Percentiles rank a stretch among this genome's conserved stretches.
phyloP scores from a whole-genome alignment of 2,888 invertebrate species.

The Oasisia sp. region DNA sequence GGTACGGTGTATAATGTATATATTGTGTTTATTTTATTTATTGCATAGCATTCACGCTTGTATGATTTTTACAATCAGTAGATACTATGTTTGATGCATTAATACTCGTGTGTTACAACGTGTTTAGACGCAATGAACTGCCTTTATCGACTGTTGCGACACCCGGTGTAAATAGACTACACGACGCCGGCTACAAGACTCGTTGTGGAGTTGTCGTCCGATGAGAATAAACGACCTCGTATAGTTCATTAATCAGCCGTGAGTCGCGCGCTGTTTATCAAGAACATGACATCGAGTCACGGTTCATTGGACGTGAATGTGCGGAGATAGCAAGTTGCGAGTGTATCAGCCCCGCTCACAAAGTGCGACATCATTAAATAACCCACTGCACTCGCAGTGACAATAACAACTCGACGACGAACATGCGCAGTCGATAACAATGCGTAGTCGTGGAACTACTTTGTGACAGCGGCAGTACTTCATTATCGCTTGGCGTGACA shows the following conservation, averaged over 20 bases:
- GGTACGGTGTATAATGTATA: too few relatives aligned
- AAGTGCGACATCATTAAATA: slow-evolving; percentile 13
- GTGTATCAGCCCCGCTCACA: not conserved
- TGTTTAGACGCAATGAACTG: not conserved
- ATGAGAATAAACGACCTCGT: not conserved
- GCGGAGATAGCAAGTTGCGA: not conserved
- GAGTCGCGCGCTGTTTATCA: not conserved
- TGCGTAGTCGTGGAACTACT: not conserved
- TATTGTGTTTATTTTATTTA: too few relatives aligned
- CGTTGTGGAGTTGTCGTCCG: not conserved
- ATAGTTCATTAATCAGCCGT: not conserved
- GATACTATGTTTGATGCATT: too few relatives aligned
- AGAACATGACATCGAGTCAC: not conserved
- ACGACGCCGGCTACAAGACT: not conserved
- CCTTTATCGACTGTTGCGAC: not conserved
- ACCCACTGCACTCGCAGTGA: not conserved
- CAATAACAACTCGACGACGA: not conserved
- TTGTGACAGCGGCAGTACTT: not conserved
- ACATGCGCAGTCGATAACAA: not conserved
- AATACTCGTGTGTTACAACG: too few relatives aligned
- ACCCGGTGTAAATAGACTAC: not conserved
- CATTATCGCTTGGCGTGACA: not conserved
- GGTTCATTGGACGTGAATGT: not conserved
- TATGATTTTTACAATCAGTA: too few relatives aligned
- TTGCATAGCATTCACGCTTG: too few relatives aligned